Base-by-base conservation (phyloP, 2,113 vertebrate species). In the Uria lomvia region DNA sequence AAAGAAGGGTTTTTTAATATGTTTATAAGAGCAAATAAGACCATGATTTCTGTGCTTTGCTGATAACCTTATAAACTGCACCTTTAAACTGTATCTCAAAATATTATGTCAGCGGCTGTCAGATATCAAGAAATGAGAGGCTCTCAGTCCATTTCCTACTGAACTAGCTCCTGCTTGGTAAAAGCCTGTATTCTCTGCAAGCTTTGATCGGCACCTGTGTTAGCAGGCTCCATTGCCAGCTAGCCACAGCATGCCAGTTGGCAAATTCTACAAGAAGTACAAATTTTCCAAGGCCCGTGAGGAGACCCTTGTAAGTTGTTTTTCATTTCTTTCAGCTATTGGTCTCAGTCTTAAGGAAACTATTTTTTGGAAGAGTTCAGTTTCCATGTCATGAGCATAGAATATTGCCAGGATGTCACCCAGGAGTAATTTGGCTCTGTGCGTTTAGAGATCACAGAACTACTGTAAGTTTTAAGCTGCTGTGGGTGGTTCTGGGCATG, bases 201-300 rank as follows among this genome's bases (percentile, higher is more conserved):
- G 17, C 27, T 74, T 53, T 75, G 42, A 19, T 60, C 9, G 3
- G 16, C 9, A 24, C 27, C 32, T 0, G 0, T 80, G 34, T 70
- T 82, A 55, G 47, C 71, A 85, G 74, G 30, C 21, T 70, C 11
- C 5, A 3, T 49, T 79, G 24, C 29, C 34, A 34, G 12, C 34
- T 84, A 26, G 40, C 40, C 36, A 84, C 55, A 76, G 71, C 8
- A 10, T 26, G 15, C 55, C 77, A 32, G 9, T 3, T 70, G 72
- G 71, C 36, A 87, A 65, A 65, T 70, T 59, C 42, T n/a, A 3
- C 2, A 2, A 47, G 83, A 55, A 71, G 12, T 38, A 42, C 36
- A 27, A 40, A 40, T 81, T 89, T 94, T 81, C 32, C 38, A 56
- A 36, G 49, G 45, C 30, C 11, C 0, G 0, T 22, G 43, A 92